A percentile compares a stretch with the other conserved stretches of the same genome.
Conservation (phyloP, 2,888 invertebrate species). For the Operophtera brumata region DNA sequence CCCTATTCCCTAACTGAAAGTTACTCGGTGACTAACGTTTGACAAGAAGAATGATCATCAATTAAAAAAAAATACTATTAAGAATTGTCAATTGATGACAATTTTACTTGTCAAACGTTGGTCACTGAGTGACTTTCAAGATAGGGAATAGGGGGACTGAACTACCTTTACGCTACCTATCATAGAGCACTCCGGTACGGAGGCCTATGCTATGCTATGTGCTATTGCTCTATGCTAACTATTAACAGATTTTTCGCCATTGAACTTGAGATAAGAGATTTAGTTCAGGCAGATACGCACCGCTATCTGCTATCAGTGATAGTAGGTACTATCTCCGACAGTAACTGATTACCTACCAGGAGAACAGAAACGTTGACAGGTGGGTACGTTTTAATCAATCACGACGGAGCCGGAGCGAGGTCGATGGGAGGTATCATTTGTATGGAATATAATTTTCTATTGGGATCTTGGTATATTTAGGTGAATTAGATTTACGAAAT, state of each 20-base stretch:
- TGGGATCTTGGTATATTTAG: not conserved
- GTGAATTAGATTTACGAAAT: not conserved
- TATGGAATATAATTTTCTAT: conserved; percentile 11
- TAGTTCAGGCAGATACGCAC: not conserved
- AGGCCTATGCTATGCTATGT: too few relatives aligned
- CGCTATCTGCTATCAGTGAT: conserved; percentile 17
- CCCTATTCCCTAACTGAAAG: too few relatives aligned
- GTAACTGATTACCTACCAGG: conserved; percentile 26
- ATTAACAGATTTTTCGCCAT: not conserved
- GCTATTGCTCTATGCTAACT: too few relatives aligned
- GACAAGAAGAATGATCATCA: too few relatives aligned
- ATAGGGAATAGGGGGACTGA: too few relatives aligned
- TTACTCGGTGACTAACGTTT: too few relatives aligned
- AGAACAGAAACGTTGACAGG: conserved; percentile 10
- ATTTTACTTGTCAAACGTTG: too few relatives aligned
- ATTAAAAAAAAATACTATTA: too few relatives aligned
- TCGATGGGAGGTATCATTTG: conserved; percentile 6
- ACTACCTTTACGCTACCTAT: too few relatives aligned
- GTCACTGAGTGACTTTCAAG: too few relatives aligned
- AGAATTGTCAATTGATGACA: too few relatives aligned
- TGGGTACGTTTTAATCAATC: conserved; percentile 21
- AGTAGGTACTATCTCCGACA: conserved; percentile 13
- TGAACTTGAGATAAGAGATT: conserved; percentile 7
- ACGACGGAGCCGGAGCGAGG: conserved; percentile 16
- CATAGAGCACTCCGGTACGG: too few relatives aligned